Base-by-base conservation (phyloP, 2,113 vertebrate genomes). In the Erpornis zantholeuca region DNA sequence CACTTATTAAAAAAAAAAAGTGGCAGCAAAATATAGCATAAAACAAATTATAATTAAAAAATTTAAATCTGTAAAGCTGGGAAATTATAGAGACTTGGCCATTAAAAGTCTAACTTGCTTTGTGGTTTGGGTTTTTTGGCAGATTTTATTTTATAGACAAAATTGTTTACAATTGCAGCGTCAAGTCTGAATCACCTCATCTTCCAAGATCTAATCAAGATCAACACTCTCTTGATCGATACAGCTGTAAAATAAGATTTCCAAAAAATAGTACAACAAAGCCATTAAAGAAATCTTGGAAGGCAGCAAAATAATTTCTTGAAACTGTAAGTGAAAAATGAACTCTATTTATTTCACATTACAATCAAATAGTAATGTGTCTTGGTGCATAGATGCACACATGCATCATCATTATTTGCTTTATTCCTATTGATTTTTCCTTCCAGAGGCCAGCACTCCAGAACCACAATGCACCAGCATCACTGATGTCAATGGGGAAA, bases 331-430 rank as follows among this genome's bases (percentile, higher is more conserved):
- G 61, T 95, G 94, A 95, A 95, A 96, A 97, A 97, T 85, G 85
- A 93, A 93, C 72, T 82, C 88, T 82, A 94, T 95, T 97, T 95
- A 88, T 90, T 94, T 94, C 82, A 94, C 59, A 88, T 94, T 83
- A 93, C 85, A 86, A 88, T 92, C 84, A 93, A 88, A 96, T 3
- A 77, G 75, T 60, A 78, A 94, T 86, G 72, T 79, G 91, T 96
- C 92, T 93, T 44, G 71, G 68, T 81, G 88, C 90, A 56, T 82
- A 86, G 12, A 63, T 90, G 70, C 56, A 38, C 71, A 52, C 64
- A 91, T 80, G 75, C 71, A 86, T 94, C 85, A 95, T 83, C 87
- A 82, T 82, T 82, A 95, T 90, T 96, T 90, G 76, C 82, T 92
- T 88, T 77, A 59, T 66, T 73, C 66, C 56, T 9, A 95, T 92